Evolutionary conservation across 2,113 vertebrate species (phyloP).

Genomic region (Peromyscus polionotus): DNA sequence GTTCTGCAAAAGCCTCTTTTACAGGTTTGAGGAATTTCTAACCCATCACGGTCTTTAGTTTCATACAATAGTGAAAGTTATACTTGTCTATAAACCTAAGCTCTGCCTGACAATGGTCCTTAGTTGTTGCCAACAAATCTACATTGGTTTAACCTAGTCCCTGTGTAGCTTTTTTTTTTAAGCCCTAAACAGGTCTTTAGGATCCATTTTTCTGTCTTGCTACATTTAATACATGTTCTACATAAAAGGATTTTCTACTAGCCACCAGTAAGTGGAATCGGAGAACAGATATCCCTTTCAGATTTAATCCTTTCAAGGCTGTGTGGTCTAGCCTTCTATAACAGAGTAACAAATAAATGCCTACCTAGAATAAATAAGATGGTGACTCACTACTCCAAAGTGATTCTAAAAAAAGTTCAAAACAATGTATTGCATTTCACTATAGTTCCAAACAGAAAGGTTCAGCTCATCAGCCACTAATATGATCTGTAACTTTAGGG

Average conservation of each 20-base stretch:
- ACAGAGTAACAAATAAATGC: conserved; percentile 52
- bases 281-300: conserved; percentile 15
- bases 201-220: conserved; percentile 57
- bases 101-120: conserved; percentile 50
- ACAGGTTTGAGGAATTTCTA: conserved; percentile 8
- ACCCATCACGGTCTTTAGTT: conserved; percentile 26
- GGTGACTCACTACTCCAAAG: conserved; percentile 32
- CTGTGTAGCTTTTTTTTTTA: conserved; percentile 11
- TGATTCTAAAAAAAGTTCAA: conserved; percentile 19
- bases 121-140: conserved; percentile 60
- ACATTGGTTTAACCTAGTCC: conserved; percentile 19
- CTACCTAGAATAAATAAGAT: conserved; percentile 43
- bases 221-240: conserved; percentile 6
- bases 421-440: not conserved
- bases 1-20: not conserved
- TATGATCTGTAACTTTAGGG: not conserved
- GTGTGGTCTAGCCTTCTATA: conserved; percentile 1
- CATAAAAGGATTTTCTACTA: conserved; percentile 37
- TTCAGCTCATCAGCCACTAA: conserved; percentile 17
- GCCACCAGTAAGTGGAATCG: conserved; percentile 16
- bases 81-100: conserved; percentile 19
- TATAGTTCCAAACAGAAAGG: not conserved
- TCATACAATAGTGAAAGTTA: conserved; percentile 57
- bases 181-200: conserved; percentile 24
- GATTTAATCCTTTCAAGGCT: conserved; percentile 49